Conservation (phyloP, 1,140 invertebrate genomes). For the Leptinotarsa texana region DNA sequence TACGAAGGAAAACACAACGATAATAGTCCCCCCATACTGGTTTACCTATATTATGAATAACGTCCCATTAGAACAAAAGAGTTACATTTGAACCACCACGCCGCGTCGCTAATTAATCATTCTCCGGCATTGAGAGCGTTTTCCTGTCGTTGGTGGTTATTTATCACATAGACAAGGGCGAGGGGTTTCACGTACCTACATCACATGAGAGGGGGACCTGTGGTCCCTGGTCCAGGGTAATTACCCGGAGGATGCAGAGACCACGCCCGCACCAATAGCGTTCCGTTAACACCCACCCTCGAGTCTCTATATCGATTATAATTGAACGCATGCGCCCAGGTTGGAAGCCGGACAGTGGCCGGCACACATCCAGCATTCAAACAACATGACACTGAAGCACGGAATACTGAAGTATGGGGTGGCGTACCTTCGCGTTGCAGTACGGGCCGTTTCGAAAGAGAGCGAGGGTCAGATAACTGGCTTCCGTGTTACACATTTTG, state of each 20-base stretch:
- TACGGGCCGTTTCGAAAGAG: no score
- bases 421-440: no score
- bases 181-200: neutral
- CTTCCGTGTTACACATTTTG: no score
- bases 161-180: constrained; percentile 2
- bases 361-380: neutral
- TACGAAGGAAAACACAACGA: no score
- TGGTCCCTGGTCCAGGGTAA: constrained; percentile 3
- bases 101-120: neutral
- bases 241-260: neutral
- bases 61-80: no score
- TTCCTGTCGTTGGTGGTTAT: constrained; percentile 7
- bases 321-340: neutral
- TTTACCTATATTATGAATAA: no score
- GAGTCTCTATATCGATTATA: neutral
- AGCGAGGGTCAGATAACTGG: no score
- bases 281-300: neutral
- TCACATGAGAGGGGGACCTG: neutral
- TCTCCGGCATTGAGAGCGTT: constrained; percentile 4
- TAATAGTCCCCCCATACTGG: no score
- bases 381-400: no score
- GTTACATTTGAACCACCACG: neutral
- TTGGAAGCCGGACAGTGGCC: neutral
- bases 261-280: constrained; percentile 1
- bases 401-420: no score